These are phyloP conservation scores for Meleagris gallopavo DNA, from an alignment of 2,113 vertebrate species.

Conservation along the genomic window DNA sequence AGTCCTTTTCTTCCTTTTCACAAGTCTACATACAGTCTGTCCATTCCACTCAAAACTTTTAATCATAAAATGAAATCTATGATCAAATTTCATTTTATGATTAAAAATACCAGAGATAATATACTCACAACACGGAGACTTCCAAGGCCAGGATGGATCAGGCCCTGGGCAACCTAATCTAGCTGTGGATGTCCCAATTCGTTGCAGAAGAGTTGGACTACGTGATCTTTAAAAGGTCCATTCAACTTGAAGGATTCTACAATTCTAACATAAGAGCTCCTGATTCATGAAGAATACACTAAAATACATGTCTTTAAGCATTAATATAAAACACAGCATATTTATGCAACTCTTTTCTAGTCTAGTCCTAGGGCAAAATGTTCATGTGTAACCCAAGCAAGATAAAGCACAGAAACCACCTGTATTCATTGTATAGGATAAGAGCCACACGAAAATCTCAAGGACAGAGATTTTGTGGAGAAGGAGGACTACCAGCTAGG, in stretches of 20 bases:
- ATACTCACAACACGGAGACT: not conserved
- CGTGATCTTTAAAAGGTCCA: too few relatives aligned
- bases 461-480: accelerated
- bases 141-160: too few relatives aligned
- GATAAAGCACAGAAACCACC: not conserved
- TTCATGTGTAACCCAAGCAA: not conserved
- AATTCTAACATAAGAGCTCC: not conserved
- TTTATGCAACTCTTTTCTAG: not conserved
- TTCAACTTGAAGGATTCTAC: too few relatives aligned
- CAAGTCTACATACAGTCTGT: too few relatives aligned
- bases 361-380: not conserved
- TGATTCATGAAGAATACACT: not conserved
- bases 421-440: not conserved
- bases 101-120: not conserved
- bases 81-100: too few relatives aligned
- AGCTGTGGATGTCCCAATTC: too few relatives aligned
- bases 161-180: too few relatives aligned
- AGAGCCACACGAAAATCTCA: not conserved
- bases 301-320: not conserved
- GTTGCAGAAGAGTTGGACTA: too few relatives aligned
- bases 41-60: not conserved
- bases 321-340: not conserved
- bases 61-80: too few relatives aligned
- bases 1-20: not conserved
- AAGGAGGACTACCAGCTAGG: not conserved